Conservation (phyloP, 2,797 vertebrate genomes). For the Sparus aurata region DNA sequence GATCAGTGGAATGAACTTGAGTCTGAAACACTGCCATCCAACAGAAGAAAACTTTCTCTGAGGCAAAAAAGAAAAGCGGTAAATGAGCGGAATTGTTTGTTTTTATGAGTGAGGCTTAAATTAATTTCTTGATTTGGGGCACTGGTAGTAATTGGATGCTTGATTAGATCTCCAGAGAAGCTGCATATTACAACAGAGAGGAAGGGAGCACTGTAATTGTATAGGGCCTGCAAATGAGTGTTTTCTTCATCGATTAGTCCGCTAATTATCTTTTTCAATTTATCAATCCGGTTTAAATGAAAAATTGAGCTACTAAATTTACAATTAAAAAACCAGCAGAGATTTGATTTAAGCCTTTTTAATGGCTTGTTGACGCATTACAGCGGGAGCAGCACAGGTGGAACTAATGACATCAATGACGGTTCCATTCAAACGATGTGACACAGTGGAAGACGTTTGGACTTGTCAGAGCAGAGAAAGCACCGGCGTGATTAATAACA, state of each 20-base stretch:
- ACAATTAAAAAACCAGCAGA: neutral
- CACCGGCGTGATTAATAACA: neutral
- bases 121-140: slow-evolving; percentile 37
- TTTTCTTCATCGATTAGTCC: slow-evolving; percentile 9
- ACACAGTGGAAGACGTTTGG: no score
- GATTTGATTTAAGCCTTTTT: neutral
- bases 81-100: slow-evolving; percentile 18
- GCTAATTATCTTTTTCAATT: slow-evolving; percentile 16
- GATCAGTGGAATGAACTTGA: slow-evolving; percentile 13
- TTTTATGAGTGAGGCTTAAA: slow-evolving; percentile 13
- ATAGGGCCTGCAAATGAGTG: slow-evolving; percentile 7
- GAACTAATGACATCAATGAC: neutral
- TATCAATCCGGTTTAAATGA: neutral
- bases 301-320: slow-evolving; percentile 1
- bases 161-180: slow-evolving; percentile 51
- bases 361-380: neutral
- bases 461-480: neutral
- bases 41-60: neutral
- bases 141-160: slow-evolving; percentile 31
- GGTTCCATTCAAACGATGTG: neutral
- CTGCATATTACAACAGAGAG: slow-evolving; percentile 28
- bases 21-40: slow-evolving; percentile 5
- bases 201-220: slow-evolving; percentile 14
- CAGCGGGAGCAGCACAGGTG: neutral
- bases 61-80: slow-evolving; percentile 9